Evolutionary conservation across 2,113 vertebrate species (phyloP), one percentile per base, ranked within the genome.

Genomic region (Baryphthengus martii): DNA sequence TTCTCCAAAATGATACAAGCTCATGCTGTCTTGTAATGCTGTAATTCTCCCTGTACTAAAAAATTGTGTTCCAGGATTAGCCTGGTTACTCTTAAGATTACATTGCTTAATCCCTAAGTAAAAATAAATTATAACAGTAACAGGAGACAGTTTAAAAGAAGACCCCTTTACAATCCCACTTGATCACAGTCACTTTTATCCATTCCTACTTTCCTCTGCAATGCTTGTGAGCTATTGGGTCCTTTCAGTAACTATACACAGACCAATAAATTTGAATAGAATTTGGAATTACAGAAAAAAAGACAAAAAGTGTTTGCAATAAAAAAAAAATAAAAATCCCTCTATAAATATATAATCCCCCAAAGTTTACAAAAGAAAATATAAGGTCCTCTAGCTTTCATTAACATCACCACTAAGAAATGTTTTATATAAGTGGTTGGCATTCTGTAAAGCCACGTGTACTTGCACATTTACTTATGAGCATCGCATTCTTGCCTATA

Each of bases 371-470:
- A 65, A 33, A 52, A 77, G 10, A 85, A 81, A 88, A 55, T 10
- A 23, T 3, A n/a, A 73, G 3, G 6, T 65, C 53, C 45, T 68
- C 24, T n/a, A 77, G 20, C 25, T 77, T 85, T 42, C 13, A 0
- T 13, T 55, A 45, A 55, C 2, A 56, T 1, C 14, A 65, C 3
- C 12, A 59, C 12, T 61, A 61, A 29, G 18, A 65, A 55, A 10
- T 19, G 31, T 53, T 35, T 26, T 47, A 2, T 8, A 0, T 4
- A 44, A 55, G 6, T 62, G 4, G 6, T 8, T 23, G 17, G 71
- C 15, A 25, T 7, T 29, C 65, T 53, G 8, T 75, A 71, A 13
- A 85, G 25, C 4, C 19, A 35, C 0, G 1, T 7, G 1, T 13
- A 7, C 4, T 15, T 29, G 18, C 15, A 73, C 56, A 44, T 31